phyloP scores from a whole-genome alignment of 2,113 vertebrate species.

The Sorex araneus region DNA sequence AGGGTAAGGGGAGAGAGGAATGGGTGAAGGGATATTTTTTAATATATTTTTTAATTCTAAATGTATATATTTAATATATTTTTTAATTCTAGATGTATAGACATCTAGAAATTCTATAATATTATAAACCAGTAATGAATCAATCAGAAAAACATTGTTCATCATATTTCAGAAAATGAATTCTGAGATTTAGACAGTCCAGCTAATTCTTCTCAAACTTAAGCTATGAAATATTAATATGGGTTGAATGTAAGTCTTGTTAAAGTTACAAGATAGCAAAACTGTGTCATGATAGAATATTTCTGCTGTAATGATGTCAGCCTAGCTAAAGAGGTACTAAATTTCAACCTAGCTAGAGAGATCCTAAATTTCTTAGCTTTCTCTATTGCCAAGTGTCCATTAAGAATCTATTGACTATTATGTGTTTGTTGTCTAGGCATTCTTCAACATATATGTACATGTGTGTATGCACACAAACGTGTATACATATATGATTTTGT shows the following conservation, averaged over 20 bases:
- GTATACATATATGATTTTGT: background rate
- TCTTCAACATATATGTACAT: background rate
- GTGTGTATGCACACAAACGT: background rate
- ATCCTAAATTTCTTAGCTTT: background rate
- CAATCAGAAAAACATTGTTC: too few relatives aligned
- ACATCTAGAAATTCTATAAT: too few relatives aligned
- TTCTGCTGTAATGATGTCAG: background rate
- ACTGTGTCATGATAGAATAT: background rate
- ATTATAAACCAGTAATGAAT: too few relatives aligned
- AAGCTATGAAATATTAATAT: background rate
- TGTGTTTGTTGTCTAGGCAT: background rate
- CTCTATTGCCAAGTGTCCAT: background rate
- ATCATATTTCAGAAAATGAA: too few relatives aligned
- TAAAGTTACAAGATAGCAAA: background rate
- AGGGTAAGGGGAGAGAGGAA: too few relatives aligned
- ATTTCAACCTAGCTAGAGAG: background rate
- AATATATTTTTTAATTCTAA: too few relatives aligned
- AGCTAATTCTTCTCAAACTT: background rate
- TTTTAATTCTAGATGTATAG: too few relatives aligned
- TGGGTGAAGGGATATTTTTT: too few relatives aligned
- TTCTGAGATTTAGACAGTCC: background rate
- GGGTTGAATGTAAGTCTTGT: background rate
- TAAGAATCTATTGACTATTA: constrained; percentile 13
- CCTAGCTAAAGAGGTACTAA: background rate
- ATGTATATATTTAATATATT: too few relatives aligned